Percentiles rank a stretch among this genome's conserved stretches.
Conservation (phyloP, 2,797 vertebrate genomes). For the Phoeniculus purpureus region DNA sequence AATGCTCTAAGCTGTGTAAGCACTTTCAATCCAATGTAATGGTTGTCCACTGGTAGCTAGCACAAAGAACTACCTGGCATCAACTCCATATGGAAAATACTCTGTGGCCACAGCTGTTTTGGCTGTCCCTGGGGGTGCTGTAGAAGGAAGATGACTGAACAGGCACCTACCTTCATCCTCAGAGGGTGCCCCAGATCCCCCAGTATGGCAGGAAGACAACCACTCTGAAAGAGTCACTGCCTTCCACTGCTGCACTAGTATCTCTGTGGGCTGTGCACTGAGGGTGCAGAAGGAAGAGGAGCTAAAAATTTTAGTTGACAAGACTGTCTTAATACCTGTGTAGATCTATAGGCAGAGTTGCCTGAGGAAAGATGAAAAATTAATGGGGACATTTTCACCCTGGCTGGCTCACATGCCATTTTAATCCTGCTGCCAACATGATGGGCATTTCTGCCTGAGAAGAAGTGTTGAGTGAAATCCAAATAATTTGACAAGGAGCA, state of each 20-base stretch:
- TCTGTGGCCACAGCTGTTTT: rapidly evolving
- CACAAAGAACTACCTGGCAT: not conserved
- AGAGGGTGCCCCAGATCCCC: not conserved
- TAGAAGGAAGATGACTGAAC: not conserved
- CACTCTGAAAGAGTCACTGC: not conserved
- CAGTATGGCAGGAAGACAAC: not conserved
- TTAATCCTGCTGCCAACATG: slow-evolving; percentile 57
- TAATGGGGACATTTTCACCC: slow-evolving; percentile 70
- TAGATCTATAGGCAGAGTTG: slow-evolving; percentile 68
- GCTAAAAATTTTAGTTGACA: not conserved
- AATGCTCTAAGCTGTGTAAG: not conserved
- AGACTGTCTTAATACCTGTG: slow-evolving; percentile 52
- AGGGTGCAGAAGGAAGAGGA: not conserved
- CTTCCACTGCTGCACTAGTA: rapidly evolving
- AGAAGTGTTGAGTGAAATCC: slow-evolving; percentile 22
- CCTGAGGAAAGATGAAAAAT: slow-evolving; percentile 74
- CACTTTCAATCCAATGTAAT: not conserved
- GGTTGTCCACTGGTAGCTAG: not conserved
- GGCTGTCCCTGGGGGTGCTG: not conserved
- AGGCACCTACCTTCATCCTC: not conserved
- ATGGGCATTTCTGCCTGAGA: slow-evolving; percentile 31
- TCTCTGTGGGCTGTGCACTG: not conserved
- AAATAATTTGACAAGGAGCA: not conserved
- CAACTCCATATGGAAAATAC: not conserved
- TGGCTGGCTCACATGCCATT: slow-evolving; percentile 63